phyloP scores from a whole-genome alignment of 2,888 invertebrate species.

The Xanthorhoe spadicearia region DNA sequence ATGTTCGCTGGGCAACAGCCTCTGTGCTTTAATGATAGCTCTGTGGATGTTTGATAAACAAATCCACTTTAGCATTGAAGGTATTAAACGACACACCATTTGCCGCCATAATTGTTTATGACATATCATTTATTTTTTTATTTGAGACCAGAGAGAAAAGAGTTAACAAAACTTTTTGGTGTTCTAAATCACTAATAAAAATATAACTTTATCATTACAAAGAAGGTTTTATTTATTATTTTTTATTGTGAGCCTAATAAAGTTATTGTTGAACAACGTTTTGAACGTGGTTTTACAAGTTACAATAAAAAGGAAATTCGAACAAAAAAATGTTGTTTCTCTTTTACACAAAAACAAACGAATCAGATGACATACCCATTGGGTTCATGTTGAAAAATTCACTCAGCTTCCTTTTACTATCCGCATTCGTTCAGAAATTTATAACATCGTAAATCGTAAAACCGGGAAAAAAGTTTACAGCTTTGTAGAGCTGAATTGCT shows the following conservation, averaged over 20 bases:
- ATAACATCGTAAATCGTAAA: constrained; percentile 75
- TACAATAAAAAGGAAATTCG: constrained; percentile 6
- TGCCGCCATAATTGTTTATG: neutral
- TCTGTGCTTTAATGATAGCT: constrained; percentile 31
- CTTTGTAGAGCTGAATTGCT: constrained; percentile 62
- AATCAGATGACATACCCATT: constrained; percentile 41
- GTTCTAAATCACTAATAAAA: neutral
- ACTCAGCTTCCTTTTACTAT: constrained; percentile 74
- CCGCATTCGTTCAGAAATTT: constrained; percentile 74
- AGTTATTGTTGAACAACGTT: no score
- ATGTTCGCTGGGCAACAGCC: constrained; percentile 30
- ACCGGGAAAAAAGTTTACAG: constrained; percentile 73
- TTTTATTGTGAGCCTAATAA: no score
- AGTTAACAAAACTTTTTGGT: neutral
- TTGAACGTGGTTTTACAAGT: no score
- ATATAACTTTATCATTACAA: no score
- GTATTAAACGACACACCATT: neutral
- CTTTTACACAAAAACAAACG: constrained; percentile 33
- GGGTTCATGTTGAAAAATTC: constrained; percentile 72
- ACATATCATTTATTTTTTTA: neutral
- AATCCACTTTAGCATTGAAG: neutral
- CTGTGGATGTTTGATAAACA: constrained; percentile 17
- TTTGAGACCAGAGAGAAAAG: constrained; percentile 6
- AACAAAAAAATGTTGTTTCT: constrained; percentile 18
- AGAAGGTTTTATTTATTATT: no score